phyloP scores from a whole-genome alignment of 2,797 vertebrate species.

The Chaenodraco wilsoni region DNA sequence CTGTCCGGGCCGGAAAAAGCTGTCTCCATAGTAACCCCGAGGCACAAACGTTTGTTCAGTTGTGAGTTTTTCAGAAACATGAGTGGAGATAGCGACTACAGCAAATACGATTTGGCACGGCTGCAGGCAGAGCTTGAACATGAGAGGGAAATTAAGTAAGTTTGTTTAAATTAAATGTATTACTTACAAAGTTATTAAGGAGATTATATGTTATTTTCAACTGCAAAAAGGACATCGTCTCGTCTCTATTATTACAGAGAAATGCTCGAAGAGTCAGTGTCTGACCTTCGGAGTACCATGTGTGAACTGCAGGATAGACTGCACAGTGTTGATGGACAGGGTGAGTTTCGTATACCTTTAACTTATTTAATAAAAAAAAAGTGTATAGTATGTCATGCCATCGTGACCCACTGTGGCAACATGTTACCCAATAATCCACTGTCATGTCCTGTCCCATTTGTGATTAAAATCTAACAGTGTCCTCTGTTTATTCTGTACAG shows the following conservation, averaged over 20 bases:
- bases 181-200: neutral
- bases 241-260: constrained; percentile 74
- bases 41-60: constrained; percentile 35
- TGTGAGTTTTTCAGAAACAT: constrained; percentile 43
- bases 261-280: constrained; percentile 86
- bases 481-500: constrained; percentile 64
- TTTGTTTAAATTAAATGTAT: neutral
- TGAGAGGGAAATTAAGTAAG: constrained; percentile 80
- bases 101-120: constrained; percentile 55
- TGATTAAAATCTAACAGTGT: neutral
- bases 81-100: constrained; percentile 57
- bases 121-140: constrained; percentile 76
- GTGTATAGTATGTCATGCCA: neutral
- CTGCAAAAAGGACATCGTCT: neutral
- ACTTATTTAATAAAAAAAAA: neutral
- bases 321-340: constrained; percentile 83
- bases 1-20: constrained; percentile 33
- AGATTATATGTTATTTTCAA: neutral
- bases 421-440: neutral
- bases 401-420: neutral
- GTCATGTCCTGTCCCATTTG: neutral
- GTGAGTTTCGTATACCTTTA: constrained; percentile 64
- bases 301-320: constrained; percentile 86
- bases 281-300: constrained; percentile 84
- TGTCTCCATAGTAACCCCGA: constrained; percentile 64